Evolutionary conservation across 2,888 invertebrate species (phyloP).

Genomic region (Drosophila ustulata): DNA sequence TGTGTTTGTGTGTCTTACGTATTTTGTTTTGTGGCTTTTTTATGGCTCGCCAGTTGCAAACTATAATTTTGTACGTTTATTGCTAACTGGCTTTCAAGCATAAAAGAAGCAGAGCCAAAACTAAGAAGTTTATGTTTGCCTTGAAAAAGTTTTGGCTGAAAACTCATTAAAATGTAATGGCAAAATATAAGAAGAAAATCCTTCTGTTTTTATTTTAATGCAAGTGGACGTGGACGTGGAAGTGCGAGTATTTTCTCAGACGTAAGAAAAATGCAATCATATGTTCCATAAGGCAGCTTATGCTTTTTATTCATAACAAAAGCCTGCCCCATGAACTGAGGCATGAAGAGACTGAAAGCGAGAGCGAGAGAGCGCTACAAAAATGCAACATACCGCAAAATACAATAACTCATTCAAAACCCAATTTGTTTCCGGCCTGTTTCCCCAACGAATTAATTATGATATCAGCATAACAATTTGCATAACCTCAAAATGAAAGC

Average conservation of each 20-base stretch:
- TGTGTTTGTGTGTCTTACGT: conserved; percentile 29
- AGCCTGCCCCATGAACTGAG: not conserved
- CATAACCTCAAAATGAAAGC: conserved; percentile 79
- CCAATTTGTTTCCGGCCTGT: conserved; percentile 79
- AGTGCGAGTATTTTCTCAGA: not conserved
- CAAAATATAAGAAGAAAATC: conserved; percentile 15
- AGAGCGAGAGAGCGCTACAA: conserved; percentile 32
- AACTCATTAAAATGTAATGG: conserved; percentile 49
- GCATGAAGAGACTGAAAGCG: too few species aligned
- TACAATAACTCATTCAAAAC: conserved; percentile 80
- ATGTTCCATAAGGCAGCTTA: not conserved
- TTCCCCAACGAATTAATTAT: conserved; percentile 79
- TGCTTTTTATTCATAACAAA: not conserved
- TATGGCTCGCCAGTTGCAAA: conserved; percentile 49
- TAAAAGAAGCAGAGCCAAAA: conserved; percentile 1
- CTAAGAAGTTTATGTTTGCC: conserved; percentile 32
- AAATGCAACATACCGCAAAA: conserved; percentile 71
- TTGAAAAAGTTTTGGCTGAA: conserved; percentile 16
- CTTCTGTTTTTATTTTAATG: conserved; percentile 11
- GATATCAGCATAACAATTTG: conserved; percentile 81
- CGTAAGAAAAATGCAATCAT: conserved; percentile 6
- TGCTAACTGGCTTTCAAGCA: conserved; percentile 25
- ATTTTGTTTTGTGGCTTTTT: conserved; percentile 54
- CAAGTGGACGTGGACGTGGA: not conserved
- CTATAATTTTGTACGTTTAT: conserved; percentile 48